Base-by-base conservation (phyloP, 2,113 vertebrate species). In the Riparia riparia region DNA sequence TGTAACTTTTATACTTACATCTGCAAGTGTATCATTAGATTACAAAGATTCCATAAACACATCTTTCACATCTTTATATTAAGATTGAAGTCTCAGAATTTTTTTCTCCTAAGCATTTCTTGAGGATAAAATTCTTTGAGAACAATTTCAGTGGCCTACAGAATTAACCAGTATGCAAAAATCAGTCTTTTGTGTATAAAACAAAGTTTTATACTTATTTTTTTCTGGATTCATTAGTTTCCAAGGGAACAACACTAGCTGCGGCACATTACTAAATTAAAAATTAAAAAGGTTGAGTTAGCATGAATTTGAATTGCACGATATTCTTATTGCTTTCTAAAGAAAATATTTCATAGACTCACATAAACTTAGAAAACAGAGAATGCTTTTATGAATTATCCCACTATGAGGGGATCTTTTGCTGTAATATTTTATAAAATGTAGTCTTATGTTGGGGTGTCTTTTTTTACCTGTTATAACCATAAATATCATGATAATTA, bases 351-450 rank as follows among this genome's bases (percentile, higher is more conserved):
- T 88, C 22, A 39, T 21, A 63, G 21, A 64, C 76, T 73, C 47
- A 72, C 31, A 49, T 74, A 72, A 85, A 47, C 6, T 51, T 90
- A 60, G 49, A 90, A 60, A 90, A 53, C 4, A 56, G 3, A 50
- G 6, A 71, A 51, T 19, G 2, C 3, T 76, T 91, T 76, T 64
- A 47, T 70, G 78, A 82, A 63, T 60, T 12, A 37, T 12, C 17
- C 3, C 44, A 34, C 2, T 20, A 66, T 1, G 0, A 61, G 7
- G 4, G 2, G 3, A 7, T 41, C 1, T 86, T 84, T 64, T 72
- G 0, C 4, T 41, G 7, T 28, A 70, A 49, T 22, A 65, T 45
- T 76, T 86, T 69, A 2, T n/a, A n/a, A 85, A 81, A 64, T 10
- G 1, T 12, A 11, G 10, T 25, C 5, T 74, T 81, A 41, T 16